A percentile compares a stretch with the other conserved stretches of the same genome.
phyloP scores from a whole-genome alignment of 2,113 vertebrate genomes.

The Rhinoptilus africanus region DNA sequence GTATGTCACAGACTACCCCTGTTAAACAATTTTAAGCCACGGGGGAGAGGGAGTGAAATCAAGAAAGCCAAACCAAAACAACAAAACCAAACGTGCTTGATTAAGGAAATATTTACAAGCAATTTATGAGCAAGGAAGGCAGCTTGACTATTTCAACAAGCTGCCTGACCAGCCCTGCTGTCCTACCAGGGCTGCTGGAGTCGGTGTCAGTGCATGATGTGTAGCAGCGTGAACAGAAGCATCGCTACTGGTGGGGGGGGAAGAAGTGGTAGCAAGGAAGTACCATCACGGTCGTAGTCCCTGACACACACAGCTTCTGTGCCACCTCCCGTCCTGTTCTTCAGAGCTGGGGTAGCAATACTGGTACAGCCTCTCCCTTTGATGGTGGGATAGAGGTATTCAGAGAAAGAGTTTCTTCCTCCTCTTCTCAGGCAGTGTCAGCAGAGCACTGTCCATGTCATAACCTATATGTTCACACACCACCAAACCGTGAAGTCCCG shows the following conservation, averaged over 20 bases:
- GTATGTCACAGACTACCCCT: background rate
- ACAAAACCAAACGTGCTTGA: background rate
- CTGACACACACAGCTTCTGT: background rate
- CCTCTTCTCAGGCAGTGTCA: background rate
- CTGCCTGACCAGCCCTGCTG: background rate
- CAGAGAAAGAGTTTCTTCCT: background rate
- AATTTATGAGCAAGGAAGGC: background rate
- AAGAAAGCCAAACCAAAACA: background rate
- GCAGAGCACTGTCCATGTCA: background rate
- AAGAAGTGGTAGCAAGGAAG: background rate
- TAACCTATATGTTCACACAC: background rate
- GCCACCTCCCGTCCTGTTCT: background rate
- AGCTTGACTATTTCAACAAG: background rate
- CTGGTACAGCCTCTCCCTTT: background rate
- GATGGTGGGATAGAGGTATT: background rate
- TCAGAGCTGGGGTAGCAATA: background rate
- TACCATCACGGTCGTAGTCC: too few relatives aligned
- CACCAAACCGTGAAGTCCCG: background rate
- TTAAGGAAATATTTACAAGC: background rate
- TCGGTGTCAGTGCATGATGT: background rate
- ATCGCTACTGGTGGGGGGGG: accelerated
- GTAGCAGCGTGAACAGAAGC: background rate
- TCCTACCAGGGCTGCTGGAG: background rate
- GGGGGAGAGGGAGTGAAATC: background rate
- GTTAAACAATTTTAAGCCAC: background rate